Conservation (phyloP, 2,888 invertebrate genomes). For the Drosophila longiperda region DNA sequence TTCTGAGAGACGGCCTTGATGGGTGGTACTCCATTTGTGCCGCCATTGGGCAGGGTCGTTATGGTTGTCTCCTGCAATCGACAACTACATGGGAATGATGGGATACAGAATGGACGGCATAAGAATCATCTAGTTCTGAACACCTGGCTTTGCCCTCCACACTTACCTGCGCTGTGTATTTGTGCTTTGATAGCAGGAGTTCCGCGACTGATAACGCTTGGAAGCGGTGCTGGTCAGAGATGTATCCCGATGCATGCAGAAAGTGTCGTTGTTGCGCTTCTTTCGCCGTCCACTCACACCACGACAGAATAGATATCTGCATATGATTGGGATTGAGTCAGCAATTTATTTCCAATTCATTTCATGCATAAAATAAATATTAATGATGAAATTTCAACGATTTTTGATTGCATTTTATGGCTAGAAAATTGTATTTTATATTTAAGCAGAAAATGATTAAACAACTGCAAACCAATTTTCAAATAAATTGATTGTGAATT, state of each 20-base stretch:
- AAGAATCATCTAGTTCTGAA: background rate
- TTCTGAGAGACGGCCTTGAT: slow-evolving; percentile 31
- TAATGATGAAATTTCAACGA: background rate
- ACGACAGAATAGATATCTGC: slow-evolving; percentile 83
- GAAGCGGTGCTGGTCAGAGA: slow-evolving; percentile 85
- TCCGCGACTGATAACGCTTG: slow-evolving; percentile 83
- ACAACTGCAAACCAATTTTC: background rate
- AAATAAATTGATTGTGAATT: background rate
- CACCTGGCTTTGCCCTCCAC: background rate
- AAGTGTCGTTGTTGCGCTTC: slow-evolving; percentile 81
- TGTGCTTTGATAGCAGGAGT: slow-evolving; percentile 83
- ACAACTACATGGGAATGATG: slow-evolving; percentile 45
- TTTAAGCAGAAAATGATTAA: background rate
- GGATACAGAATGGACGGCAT: background rate
- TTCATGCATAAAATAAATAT: background rate
- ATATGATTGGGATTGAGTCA: slow-evolving; percentile 2
- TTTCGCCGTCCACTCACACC: slow-evolving; percentile 77
- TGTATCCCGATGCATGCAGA: slow-evolving; percentile 83
- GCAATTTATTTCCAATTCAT: no score
- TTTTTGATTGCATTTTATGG: slow-evolving; percentile 3
- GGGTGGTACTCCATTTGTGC: slow-evolving; percentile 44
- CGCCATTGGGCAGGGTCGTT: slow-evolving; percentile 78
- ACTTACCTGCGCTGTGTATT: slow-evolving; percentile 82
- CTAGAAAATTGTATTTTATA: background rate
- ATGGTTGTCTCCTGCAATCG: slow-evolving; percentile 83